phyloP scores from a whole-genome alignment of 2,113 vertebrate species.

The Tupaia chinensis region DNA sequence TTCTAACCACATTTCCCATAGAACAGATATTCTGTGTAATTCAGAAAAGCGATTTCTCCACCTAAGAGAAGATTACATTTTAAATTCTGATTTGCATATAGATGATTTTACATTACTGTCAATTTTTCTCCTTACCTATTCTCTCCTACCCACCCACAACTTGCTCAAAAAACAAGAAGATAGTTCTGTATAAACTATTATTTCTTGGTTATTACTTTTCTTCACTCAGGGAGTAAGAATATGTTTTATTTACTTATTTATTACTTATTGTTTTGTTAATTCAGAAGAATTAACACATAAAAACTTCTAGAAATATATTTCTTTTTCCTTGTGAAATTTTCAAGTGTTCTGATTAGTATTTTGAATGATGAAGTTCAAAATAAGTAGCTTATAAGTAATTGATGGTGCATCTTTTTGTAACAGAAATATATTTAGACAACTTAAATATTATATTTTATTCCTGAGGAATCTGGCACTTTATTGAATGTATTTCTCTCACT shows the following conservation, averaged over 20 bases:
- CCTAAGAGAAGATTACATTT: neutral
- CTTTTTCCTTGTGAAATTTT: conserved; percentile 29
- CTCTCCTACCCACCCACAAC: neutral
- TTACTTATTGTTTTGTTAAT: neutral
- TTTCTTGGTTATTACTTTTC: neutral
- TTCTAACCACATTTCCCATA: neutral
- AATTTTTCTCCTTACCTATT: neutral
- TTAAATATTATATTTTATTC: neutral
- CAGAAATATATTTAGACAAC: neutral
- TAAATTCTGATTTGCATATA: neutral
- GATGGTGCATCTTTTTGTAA: neutral
- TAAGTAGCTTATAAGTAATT: neutral
- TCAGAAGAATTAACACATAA: conserved; percentile 29
- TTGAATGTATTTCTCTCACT: neutral
- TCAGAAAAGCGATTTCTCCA: neutral
- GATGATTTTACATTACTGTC: neutral
- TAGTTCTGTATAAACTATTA: neutral
- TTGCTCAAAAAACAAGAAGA: neutral
- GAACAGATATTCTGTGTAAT: neutral
- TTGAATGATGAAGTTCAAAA: conserved; percentile 44
- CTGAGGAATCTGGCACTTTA: neutral
- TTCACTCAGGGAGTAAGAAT: neutral
- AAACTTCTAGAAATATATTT: neutral
- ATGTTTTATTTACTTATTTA: neutral
- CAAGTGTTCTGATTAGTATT: neutral